Evolutionary conservation across 2,888 invertebrate genomes (phyloP).

Genomic region (Polydrusus pterygomalis): DNA sequence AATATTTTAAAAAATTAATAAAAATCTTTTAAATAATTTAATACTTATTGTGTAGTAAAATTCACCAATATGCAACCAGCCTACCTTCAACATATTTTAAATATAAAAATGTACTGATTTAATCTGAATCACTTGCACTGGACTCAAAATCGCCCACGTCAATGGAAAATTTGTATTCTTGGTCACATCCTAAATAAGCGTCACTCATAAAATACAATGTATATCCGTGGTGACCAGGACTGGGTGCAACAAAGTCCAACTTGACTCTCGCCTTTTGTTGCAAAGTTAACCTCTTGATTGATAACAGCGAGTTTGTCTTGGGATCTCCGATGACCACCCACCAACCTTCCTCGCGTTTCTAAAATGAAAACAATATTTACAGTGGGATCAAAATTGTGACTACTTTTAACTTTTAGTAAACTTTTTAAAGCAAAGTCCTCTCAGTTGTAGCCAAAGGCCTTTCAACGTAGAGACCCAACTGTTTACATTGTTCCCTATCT

Average conservation of each 20-base stretch:
- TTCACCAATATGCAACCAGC: no score
- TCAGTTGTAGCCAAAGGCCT: no score
- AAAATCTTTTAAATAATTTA: no score
- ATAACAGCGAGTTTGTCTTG: conserved; percentile 93
- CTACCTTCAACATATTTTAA: background rate
- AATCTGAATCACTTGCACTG: conserved; percentile 78
- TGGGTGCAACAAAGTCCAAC: conserved; percentile 95
- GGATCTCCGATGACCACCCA: conserved; percentile 99
- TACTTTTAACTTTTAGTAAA: no score
- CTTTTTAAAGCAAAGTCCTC: no score
- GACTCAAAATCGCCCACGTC: conserved; percentile 86
- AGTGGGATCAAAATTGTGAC: no score
- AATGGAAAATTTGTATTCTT: conserved; percentile 96
- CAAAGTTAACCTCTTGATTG: conserved; percentile 96
- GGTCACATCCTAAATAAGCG: conserved; percentile 99
- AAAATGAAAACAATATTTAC: background rate
- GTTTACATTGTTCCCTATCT: no score
- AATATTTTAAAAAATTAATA: no score
- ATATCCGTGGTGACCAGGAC: conserved; percentile 91
- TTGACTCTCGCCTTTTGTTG: conserved; percentile 92
- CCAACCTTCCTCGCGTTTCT: conserved; percentile 95
- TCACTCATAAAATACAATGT: conserved; percentile 99
- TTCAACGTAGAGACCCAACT: no score
- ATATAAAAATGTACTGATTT: conserved; percentile 19
- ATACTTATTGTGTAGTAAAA: no score